Percentiles rank a stretch among this genome's conserved stretches.
Conservation (phyloP, 1,140 invertebrate species). For the Babylonia areolata region DNA sequence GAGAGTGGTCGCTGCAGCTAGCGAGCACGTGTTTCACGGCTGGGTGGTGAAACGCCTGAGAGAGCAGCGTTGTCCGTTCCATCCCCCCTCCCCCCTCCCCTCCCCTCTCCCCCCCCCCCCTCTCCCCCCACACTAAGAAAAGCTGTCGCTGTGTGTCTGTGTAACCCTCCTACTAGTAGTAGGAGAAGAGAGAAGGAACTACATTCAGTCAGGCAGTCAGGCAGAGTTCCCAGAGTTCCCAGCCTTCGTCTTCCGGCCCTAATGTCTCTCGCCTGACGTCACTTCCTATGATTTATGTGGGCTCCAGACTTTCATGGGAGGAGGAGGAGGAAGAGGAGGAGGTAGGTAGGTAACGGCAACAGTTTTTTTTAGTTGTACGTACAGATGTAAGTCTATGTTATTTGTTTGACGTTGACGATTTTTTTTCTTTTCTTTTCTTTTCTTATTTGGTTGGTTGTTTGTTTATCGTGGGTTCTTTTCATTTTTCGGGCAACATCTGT, state of each 20-base stretch:
- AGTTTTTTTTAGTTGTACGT: no score
- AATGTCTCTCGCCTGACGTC: background rate
- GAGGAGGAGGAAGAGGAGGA: no score
- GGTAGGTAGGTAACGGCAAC: no score
- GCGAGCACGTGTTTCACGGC: background rate
- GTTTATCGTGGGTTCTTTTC: no score
- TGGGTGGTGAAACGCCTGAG: background rate
- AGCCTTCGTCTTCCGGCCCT: background rate
- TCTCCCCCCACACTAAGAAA: background rate
- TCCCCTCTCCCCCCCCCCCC: background rate
- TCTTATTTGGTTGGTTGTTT: no score
- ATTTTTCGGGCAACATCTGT: slow-evolving; percentile 7
- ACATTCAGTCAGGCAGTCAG: background rate
- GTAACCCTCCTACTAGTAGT: no score
- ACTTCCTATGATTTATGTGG: background rate
- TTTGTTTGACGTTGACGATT: no score
- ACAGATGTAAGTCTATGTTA: no score
- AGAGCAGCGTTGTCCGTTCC: background rate
- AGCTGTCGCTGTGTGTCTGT: background rate
- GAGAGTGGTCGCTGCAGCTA: no score
- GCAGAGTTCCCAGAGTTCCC: no score
- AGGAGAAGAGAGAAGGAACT: background rate
- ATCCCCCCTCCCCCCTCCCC: no score
- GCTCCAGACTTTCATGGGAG: background rate
- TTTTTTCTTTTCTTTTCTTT: no score